These are phyloP conservation scores for Chitala chitala DNA, from an alignment of 2,113 vertebrate genomes.

Conservation along the genomic window DNA sequence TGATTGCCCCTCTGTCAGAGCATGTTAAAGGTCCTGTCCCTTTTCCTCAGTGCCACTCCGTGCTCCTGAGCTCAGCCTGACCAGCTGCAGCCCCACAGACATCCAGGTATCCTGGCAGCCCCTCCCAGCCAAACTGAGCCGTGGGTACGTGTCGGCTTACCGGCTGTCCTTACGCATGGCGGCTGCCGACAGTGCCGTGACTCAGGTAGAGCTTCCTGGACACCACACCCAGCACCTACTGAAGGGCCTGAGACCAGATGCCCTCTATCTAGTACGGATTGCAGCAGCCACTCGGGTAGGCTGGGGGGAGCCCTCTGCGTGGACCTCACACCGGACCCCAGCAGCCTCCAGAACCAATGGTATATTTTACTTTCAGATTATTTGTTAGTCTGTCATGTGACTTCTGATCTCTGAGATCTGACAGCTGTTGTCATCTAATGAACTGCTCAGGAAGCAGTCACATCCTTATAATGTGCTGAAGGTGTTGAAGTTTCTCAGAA, in stretches of 20 bases:
- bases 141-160: conserved; percentile 79
- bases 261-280: conserved; percentile 84
- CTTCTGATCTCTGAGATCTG: too few relatives aligned
- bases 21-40: conserved; percentile 19
- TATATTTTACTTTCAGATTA: conserved; percentile 38
- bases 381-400: neutral
- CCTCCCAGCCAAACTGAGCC: conserved; percentile 75
- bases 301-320: conserved; percentile 86
- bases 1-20: neutral
- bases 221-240: conserved; percentile 69
- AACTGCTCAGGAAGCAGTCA: too few relatives aligned
- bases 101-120: conserved; percentile 89
- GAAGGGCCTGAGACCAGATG: conserved; percentile 75
- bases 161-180: conserved; percentile 82
- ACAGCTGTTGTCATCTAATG: too few relatives aligned
- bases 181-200: conserved; percentile 69
- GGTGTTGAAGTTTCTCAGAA: too few relatives aligned
- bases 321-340: conserved; percentile 91
- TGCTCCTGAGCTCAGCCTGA: conserved; percentile 87
- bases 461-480: too few relatives aligned
- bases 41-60: conserved; percentile 78
- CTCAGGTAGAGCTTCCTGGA: conserved; percentile 74
- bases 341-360: conserved; percentile 82
- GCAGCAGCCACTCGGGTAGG: conserved; percentile 83
- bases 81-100: conserved; percentile 81